Evolutionary conservation across 37 sponge, comb jelly and placozoan genomes (phyloP).

Genomic region (Eunapius fragilis): DNA sequence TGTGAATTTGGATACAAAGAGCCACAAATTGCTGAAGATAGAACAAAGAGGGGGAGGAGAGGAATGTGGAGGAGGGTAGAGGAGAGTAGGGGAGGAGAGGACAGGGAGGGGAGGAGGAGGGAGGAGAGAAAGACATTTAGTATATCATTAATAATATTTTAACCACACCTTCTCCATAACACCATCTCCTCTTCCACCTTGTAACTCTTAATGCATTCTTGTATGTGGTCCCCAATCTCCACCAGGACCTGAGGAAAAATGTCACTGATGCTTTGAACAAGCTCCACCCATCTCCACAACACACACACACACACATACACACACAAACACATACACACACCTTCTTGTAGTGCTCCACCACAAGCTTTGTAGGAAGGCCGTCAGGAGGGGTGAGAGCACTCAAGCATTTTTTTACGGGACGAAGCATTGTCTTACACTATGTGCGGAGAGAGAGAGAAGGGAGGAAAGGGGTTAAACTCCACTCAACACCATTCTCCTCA

Average conservation of each 20-base stretch:
- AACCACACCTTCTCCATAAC: conserved; percentile 72
- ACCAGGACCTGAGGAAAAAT: conserved; percentile 50
- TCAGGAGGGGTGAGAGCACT: conserved; percentile 50
- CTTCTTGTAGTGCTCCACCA: conserved; percentile 67
- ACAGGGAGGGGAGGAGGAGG: not conserved
- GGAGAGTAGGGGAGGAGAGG: not conserved
- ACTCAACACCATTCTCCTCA: conserved; percentile 2
- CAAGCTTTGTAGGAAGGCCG: conserved; percentile 45
- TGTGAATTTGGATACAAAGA: conserved; percentile 94
- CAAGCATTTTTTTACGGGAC: conserved; percentile 82
- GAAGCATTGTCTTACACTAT: conserved; percentile 43
- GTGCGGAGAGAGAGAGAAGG: not conserved
- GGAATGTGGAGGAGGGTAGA: not conserved
- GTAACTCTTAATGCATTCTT: conserved; percentile 19
- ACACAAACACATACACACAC: conserved; percentile 17
- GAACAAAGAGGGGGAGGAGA: not conserved
- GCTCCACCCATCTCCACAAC: not conserved
- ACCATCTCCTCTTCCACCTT: conserved; percentile 17
- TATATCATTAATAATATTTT: not conserved
- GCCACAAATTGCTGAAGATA: conserved; percentile 85
- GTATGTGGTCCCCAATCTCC: conserved; percentile 83
- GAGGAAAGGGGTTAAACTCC: not conserved
- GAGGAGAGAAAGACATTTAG: not conserved
- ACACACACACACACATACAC: not conserved
- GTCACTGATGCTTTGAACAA: not conserved